Conservation (phyloP, 2,888 invertebrate genomes). For the Eupelmus urozonus region DNA sequence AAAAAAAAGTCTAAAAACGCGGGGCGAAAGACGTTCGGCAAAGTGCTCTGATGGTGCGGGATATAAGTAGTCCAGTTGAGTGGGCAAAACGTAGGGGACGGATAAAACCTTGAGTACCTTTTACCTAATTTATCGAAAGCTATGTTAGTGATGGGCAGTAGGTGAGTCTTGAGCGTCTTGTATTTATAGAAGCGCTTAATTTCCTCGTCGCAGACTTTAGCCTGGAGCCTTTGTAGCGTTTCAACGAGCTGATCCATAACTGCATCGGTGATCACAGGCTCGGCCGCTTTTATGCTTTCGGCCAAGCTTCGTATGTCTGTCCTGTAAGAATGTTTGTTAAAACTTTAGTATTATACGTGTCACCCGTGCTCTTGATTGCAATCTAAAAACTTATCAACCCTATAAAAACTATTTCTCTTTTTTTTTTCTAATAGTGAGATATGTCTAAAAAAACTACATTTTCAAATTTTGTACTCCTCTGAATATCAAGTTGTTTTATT, state of each 20-base stretch:
- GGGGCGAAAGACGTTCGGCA: background rate
- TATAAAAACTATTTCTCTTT: background rate
- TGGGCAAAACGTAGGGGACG: background rate
- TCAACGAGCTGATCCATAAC: conserved; percentile 81
- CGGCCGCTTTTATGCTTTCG: conserved; percentile 78
- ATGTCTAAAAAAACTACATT: too few relatives aligned
- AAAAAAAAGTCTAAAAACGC: background rate
- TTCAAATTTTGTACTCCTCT: too few relatives aligned
- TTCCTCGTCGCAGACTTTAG: conserved; percentile 81
- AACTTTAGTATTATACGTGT: too few relatives aligned
- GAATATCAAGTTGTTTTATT: too few relatives aligned
- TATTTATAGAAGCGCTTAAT: conserved; percentile 84
- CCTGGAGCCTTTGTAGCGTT: conserved; percentile 82
- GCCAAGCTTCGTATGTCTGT: conserved; percentile 80
- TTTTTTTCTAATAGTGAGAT: too few relatives aligned
- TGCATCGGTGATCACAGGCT: conserved; percentile 80
- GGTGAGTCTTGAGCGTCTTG: conserved; percentile 83
- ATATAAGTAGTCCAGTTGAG: background rate
- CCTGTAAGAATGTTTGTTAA: conserved; percentile 66
- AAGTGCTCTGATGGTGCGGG: background rate
- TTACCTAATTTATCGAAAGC: conserved; percentile 84
- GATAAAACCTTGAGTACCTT: conserved; percentile 75
- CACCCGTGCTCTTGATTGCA: too few relatives aligned
- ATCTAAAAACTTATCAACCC: too few relatives aligned
- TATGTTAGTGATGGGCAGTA: conserved; percentile 86